Evolutionary conservation across 2,113 vertebrate species (phyloP), one percentile per base, ranked within the genome.

Genomic region (Noctilio leporinus): DNA sequence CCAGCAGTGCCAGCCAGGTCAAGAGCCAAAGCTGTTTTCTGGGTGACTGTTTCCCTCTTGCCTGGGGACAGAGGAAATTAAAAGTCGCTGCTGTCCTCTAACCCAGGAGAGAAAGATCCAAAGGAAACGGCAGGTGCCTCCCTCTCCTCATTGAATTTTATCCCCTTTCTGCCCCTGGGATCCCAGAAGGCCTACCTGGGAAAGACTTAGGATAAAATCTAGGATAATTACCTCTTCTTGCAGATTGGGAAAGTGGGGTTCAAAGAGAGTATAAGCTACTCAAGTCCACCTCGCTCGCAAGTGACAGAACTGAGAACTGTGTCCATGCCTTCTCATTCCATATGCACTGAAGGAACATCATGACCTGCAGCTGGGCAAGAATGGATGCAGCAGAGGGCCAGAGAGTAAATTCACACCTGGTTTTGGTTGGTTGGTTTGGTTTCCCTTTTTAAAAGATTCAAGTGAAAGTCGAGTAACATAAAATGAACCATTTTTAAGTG

Each of bases 41-140:
- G 77, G 96, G 97, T 82, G 95, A 94, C 97, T 97, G 62, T 98
- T 97, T 97, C 93, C 95, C 97, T 93, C 92, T 87, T 96, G 93
- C 97, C 95, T 95, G 90, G 89, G 95, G 95, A 97, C 91, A 97
- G 95, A 98, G 97, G 96, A 98, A 98, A 98, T 98, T 96, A 96
- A 82, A 97, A 98, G 96, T 95, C 90, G 88, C 90, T 69, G 85
- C 95, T 1, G 0, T 53, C 89, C 47, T 30, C 72, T 43, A 89
- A 78, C 45, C 51, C 40, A 81, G 51, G 53, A 83, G 24, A 75
- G 35, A 93, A 80, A 11, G 3, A 3, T 73, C 80, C 45, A n/a
- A 62, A 86, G 81, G 70, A 89, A 91, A 26, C 40, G 38, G 14
- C 26, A 10, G 26, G 20, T 20, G 11, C 55, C 70, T 81, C 43